Base-by-base conservation (phyloP, 2,888 invertebrate species). In the Cosmorhoe ocellata region DNA sequence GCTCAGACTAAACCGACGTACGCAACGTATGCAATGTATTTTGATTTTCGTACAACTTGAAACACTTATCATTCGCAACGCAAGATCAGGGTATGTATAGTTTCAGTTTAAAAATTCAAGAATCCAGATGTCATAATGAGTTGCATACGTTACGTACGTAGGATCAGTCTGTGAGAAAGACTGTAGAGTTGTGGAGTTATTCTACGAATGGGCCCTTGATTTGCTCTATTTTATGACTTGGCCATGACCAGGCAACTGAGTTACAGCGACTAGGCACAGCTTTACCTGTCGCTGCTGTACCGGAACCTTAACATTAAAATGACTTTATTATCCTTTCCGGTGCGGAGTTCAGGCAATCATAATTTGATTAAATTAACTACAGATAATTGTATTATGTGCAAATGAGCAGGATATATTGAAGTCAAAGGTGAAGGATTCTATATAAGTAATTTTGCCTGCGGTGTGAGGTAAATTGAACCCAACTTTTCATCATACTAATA, bases 221-320 rank as follows among this genome's bases (percentile, higher is more conserved):
- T 51, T 67, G 82, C 63, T 70, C 82, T 56, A 75, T 70, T 79
- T 81, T 72, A 66, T 67, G 69, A 75, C 77, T 81, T 76, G 74
- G 78, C 76, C 81, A 74, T 79, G 75, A 81, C 77, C 62, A 60
- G 53, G 63, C 60, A 59, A 58, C 66, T 59, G 61, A 56, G 50
- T 47, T 54, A 38, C 26, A 32, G 18, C n/a, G n/a, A n/a, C n/a
- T n/a, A n/a, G n/a, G n/a, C 14, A 24, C 45, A 47, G 14, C 1
- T 32, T 47, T 41, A 51, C 28, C 22, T 38, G 44, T 42, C 26
- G 30, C 32, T 34, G 42, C n/a, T n/a, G 52, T 44, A 33, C 44
- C 53, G 48, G 36, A 49, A 53, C 56, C 56, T 54, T 58, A 55
- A 58, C 58, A 54, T 56, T 59, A 54, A 50, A 51, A 48, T 48